Conservation (phyloP, 1,140 invertebrate species). For the Drosophila pectinifera region DNA sequence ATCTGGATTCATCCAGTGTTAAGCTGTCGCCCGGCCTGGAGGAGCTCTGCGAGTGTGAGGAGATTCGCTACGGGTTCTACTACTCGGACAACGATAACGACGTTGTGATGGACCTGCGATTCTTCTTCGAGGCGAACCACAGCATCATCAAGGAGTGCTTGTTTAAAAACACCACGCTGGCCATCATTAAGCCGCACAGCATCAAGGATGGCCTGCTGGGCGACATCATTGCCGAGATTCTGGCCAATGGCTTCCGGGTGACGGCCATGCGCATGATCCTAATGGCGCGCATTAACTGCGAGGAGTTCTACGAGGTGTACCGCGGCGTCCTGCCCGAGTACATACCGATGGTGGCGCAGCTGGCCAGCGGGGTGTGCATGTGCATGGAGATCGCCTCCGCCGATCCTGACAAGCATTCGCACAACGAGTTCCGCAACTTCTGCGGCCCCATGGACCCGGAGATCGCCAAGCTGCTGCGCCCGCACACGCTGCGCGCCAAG, state of each 20-base stretch:
- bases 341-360: constrained; percentile 92
- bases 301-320: constrained; percentile 97
- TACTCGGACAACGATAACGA: constrained; percentile 87
- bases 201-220: constrained; percentile 90
- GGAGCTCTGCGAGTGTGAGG: constrained; percentile 90
- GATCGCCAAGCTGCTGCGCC: constrained; percentile 92
- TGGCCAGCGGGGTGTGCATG: constrained; percentile 93
- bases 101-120: constrained; percentile 88
- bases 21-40: constrained; percentile 88
- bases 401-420: constrained; percentile 86
- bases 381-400: constrained; percentile 93
- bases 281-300: constrained; percentile 92
- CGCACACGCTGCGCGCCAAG: constrained; percentile 92
- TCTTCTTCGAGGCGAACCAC: constrained; percentile 88
- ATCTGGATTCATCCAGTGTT: constrained; percentile 45
- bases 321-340: constrained; percentile 95
- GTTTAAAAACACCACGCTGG: constrained; percentile 88
- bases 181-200: constrained; percentile 96
- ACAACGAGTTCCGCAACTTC: constrained; percentile 92
- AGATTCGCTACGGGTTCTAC: constrained; percentile 90
- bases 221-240: constrained; percentile 90
- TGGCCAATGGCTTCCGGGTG: constrained; percentile 90
- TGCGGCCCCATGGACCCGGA: constrained; percentile 95
- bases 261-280: constrained; percentile 92
- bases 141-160: constrained; percentile 57